Evolutionary conservation across 2,113 vertebrate genomes (phyloP).

Genomic region (Charina bottae): DNA sequence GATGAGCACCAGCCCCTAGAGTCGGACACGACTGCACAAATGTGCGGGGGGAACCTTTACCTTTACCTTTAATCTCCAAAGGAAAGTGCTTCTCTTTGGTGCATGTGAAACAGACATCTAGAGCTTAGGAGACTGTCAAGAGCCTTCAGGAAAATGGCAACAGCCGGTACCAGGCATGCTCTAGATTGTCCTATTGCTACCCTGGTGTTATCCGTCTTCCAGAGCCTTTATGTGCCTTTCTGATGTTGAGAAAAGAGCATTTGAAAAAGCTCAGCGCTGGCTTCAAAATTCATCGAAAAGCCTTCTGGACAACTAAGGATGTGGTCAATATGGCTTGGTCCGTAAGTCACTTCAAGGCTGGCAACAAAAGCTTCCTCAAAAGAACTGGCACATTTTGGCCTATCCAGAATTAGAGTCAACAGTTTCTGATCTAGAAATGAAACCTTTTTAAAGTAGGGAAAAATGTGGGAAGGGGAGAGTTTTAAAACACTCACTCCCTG

Average conservation of each 20-base stretch:
- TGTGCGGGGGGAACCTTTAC: too few relatives aligned
- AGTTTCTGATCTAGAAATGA: slow-evolving; percentile 66
- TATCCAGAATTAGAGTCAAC: slow-evolving; percentile 25
- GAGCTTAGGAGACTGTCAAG: neutral
- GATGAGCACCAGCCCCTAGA: too few relatives aligned
- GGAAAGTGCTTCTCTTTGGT: neutral
- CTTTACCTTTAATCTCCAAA: neutral
- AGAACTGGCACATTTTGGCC: neutral
- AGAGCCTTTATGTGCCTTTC: neutral
- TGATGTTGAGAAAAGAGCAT: neutral
- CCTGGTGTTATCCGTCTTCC: neutral
- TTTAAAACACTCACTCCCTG: slow-evolving; percentile 71
- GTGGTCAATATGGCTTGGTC: neutral
- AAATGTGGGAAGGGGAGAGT: slow-evolving; percentile 64
- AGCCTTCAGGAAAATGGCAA: neutral
- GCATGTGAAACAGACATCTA: neutral
- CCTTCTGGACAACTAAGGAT: neutral
- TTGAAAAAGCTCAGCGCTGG: neutral
- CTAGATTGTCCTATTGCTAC: neutral
- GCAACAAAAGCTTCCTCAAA: neutral
- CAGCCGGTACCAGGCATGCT: neutral
- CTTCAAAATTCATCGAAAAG: neutral
- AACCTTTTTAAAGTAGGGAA: slow-evolving; percentile 67
- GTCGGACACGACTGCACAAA: too few relatives aligned
- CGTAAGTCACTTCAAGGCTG: neutral